Base-by-base conservation (phyloP, 2,797 vertebrate species). In the Oceanodroma leucorhoa region DNA sequence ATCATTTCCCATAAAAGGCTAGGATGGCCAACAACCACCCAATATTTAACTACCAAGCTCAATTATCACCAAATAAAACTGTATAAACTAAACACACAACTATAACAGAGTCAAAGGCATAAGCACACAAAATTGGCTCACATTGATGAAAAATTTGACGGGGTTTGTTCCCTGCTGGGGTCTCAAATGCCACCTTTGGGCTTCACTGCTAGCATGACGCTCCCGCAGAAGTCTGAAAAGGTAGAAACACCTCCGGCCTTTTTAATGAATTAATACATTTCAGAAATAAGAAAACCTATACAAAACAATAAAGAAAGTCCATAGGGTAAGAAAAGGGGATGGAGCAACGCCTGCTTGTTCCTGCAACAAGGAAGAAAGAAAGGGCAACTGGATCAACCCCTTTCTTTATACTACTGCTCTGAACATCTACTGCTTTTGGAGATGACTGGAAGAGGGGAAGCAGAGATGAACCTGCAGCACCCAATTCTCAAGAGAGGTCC, bases 51-150 rank as follows among this genome's bases (percentile, higher is more conserved):
- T 58, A 87, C 27, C 51, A 83, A 81, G 61, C 23, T 76, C 36
- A 93, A 86, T 89, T 94, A 94, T 65, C 95, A 94, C 91, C 85
- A 92, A 95, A 94, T 94, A 95, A 90, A 96, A 81, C 50, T 14
- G 26, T 18, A 62, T 43, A 30, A 58, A 48, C 19, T 38, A 58
- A 89, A n/a, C 30, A 73, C 38, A 81, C 51, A 71, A 73, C 66
- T 77, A 0, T 17, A 80, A 69, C 9, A 61, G 51, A 67, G 64
- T 61, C 22, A 41, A 86, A 91, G 27, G 30, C 48, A 73, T 24
- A 77, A 65, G 71, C 57, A 86, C 54, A 36, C 45, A 72, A 45
- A 14, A 22, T 0, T 13, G 46, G 34, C 61, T 81, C 23, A 38
- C 23, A 51, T 9, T 70, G 58, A 76, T 38, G 36, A 64, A 85